phyloP scores from a whole-genome alignment of 2,888 invertebrate genomes.

The Agrochola litura region DNA sequence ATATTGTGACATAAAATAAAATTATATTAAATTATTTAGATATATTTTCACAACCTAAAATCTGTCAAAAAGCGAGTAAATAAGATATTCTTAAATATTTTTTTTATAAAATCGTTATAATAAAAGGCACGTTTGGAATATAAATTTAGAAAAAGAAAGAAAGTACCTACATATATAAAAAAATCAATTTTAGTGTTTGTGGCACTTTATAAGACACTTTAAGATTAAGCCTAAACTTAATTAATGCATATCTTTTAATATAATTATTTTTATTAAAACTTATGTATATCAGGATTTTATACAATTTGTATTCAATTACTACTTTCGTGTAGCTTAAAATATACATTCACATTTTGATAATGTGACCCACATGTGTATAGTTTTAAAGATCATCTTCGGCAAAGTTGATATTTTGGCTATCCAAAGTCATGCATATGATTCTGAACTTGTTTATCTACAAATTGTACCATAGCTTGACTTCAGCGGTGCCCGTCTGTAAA shows the following conservation, averaged over 20 bases:
- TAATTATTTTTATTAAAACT: conserved; percentile 47
- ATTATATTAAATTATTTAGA: conserved; percentile 56
- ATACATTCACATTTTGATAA: conserved; percentile 48
- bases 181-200: conserved; percentile 60
- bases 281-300: conserved; percentile 59
- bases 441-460: conserved; percentile 61
- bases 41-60: conserved; percentile 80
- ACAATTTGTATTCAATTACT: conserved; percentile 58
- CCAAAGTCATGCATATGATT: conserved; percentile 56
- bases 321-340: conserved; percentile 51
- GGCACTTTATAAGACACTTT: conserved; percentile 69
- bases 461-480: conserved; percentile 59
- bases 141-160: conserved; percentile 42
- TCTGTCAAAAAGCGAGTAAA: conserved; percentile 57
- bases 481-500: conserved; percentile 17
- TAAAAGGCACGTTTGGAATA: conserved; percentile 67
- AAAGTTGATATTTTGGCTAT: conserved; percentile 28
- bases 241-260: conserved; percentile 45
- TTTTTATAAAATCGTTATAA: conserved; percentile 35
- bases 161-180: conserved; percentile 44
- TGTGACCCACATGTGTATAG: conserved; percentile 27
- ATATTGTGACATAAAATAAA: conserved; percentile 76
- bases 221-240: conserved; percentile 50
- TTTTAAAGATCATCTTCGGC: conserved; percentile 51
- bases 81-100: conserved; percentile 20